Evolutionary conservation across 2,888 invertebrate species (phyloP).

Genomic region (Conchocele bisecta): DNA sequence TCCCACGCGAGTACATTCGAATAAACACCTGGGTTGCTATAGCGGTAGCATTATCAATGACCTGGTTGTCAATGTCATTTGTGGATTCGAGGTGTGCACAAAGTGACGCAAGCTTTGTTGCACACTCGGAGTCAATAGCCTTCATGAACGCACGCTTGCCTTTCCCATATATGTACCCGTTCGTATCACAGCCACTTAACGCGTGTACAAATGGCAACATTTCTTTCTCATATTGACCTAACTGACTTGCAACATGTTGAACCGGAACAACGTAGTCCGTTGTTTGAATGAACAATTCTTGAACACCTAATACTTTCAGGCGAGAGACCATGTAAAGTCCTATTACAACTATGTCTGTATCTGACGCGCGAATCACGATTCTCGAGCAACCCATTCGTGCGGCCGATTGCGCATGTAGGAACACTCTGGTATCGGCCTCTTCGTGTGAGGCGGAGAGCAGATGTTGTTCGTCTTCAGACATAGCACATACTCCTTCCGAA

Average conservation of each 20-base stretch:
- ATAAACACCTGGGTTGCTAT: neutral
- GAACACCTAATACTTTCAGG: neutral
- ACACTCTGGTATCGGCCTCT: slow-evolving; percentile 1
- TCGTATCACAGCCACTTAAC: neutral
- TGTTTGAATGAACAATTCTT: neutral
- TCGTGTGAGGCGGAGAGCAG: neutral
- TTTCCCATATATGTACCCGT: neutral
- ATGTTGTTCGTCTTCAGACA: neutral
- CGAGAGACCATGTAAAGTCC: neutral
- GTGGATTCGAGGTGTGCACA: neutral
- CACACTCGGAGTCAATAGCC: neutral
- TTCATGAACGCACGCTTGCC: slow-evolving; percentile 1
- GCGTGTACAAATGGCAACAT: slow-evolving; percentile 1
- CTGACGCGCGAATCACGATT: neutral
- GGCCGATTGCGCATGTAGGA: neutral
- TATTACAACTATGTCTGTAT: neutral
- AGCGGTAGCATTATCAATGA: neutral
- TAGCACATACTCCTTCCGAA: neutral
- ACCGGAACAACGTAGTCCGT: neutral
- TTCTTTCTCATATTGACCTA: neutral
- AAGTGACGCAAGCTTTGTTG: neutral
- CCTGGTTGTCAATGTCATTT: neutral
- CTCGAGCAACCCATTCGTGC: neutral
- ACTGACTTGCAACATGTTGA: neutral
- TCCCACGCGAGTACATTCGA: no score